Evolutionary conservation across 2,113 vertebrate genomes (phyloP).

Genomic region (Oryzias celebensis): DNA sequence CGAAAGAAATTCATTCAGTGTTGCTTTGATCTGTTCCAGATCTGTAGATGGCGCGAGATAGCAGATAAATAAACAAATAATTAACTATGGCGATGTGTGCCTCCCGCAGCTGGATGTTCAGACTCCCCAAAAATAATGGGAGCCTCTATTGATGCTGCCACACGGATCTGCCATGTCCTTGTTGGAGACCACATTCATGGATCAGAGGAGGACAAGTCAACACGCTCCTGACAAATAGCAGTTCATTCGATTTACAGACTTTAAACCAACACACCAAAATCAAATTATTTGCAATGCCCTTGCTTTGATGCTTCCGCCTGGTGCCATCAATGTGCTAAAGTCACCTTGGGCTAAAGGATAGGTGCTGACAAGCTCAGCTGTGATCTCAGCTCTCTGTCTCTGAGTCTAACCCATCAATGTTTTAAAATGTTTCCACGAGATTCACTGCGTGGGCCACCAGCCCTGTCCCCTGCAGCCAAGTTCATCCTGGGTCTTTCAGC

Average conservation of each 20-base stretch:
- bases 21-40: slow-evolving; percentile 4
- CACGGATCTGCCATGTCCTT: not conserved
- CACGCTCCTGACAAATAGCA: slow-evolving; percentile 3
- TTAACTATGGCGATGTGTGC: slow-evolving; percentile 21
- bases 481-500: slow-evolving; percentile 41
- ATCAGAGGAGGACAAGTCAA: slow-evolving; percentile 11
- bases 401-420: slow-evolving; percentile 9
- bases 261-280: slow-evolving; percentile 13
- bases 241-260: slow-evolving; percentile 16
- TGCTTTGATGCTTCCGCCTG: slow-evolving; percentile 8
- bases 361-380: slow-evolving; percentile 23
- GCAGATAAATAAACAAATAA: slow-evolving; percentile 30
- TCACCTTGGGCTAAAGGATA: slow-evolving; percentile 55
- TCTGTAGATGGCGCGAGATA: slow-evolving; percentile 7
- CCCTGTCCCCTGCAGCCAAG: slow-evolving; percentile 17
- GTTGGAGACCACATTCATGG: not conserved
- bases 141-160: slow-evolving; percentile 10
- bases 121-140: slow-evolving; percentile 24
- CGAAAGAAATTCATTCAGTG: slow-evolving; percentile 23
- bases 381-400: slow-evolving; percentile 29
- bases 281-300: not conserved
- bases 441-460: slow-evolving; percentile 3
- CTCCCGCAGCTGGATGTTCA: slow-evolving; percentile 21
- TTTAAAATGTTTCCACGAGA: slow-evolving; percentile 26
- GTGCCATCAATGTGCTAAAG: slow-evolving; percentile 37